Percentiles rank a stretch among this genome's conserved stretches.
phyloP scores from a whole-genome alignment of 35 echinoderm and acorn worm genomes.

The Antedon bifida region DNA sequence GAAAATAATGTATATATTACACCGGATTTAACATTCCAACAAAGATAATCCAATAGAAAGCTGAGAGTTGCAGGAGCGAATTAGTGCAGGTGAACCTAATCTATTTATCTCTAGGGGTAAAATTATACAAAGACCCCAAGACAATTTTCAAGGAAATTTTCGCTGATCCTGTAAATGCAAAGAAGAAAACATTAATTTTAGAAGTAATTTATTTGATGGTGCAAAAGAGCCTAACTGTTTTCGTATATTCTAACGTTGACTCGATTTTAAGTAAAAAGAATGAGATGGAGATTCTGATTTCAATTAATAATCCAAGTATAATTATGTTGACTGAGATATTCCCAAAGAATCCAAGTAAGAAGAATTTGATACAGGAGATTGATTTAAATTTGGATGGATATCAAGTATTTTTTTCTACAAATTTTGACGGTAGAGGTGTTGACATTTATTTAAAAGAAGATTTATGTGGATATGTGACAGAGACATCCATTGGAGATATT shows the following conservation, averaged over 20 bases:
- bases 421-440: background rate
- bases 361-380: background rate
- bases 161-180: no score
- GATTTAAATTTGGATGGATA: background rate
- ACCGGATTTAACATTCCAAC: no score
- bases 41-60: no score
- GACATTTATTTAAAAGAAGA: background rate
- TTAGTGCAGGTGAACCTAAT: no score
- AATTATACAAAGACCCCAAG: no score
- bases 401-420: background rate
- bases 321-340: background rate
- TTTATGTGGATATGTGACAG: background rate
- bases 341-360: background rate
- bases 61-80: no score
- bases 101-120: no score
- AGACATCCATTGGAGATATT: background rate
- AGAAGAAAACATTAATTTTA: no score
- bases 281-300: background rate
- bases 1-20: no score
- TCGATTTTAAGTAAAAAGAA: background rate
- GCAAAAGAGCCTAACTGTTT: background rate
- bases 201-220: no score
- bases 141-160: no score
- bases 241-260: background rate
- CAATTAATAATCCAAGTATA: background rate